Evolutionary conservation across 2,888 invertebrate genomes (phyloP), one percentile per base, ranked within the genome.

Genomic region (Scelioninae gen. 1): DNA sequence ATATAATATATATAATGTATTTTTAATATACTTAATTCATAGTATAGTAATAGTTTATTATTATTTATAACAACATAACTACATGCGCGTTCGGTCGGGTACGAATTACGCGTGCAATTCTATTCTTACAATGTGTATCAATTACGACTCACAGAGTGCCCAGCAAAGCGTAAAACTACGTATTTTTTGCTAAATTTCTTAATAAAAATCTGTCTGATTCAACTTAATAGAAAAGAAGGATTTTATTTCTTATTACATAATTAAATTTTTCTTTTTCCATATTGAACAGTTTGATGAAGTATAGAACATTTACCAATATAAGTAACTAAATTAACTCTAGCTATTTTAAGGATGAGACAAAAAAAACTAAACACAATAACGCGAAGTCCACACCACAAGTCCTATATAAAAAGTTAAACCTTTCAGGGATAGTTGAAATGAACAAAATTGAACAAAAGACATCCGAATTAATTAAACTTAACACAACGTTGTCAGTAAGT

Each of bases 11-110:
- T 81, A 23, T 23, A 66, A 82, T 79, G 77, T 79, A 72, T 82
- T 82, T 75, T 75, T 69, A 79, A 75, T 83, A 63, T 78, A 69
- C 66, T 74, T 78, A 75, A 78, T 74, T 74, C 40, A 56, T 78
- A 77, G 56, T 51, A 65, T 74, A 72, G 55, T 74, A 63, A 60
- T 82, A 62, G 69, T 77, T 66, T 45, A 60, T 63, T 76, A 68
- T 76, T 77, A 72, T 72, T 74, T 53, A 55, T 82, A 77, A 82
- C 82, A 77, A 82, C 63, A 31, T 82, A 82, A 82, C 82, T 82
- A 82, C 74, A 56, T 74, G 55, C 74, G 65, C 76, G 60, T 76
- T 65, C 62, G 75, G n/a, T 71, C 49, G 69, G 53, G 32, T 81
- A 71, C 71, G 76, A 81, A 66, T 77, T 47, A 72, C 62, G 72